Evolutionary conservation across 1,140 invertebrate genomes (phyloP).

Genomic region (Bombus superbus): DNA sequence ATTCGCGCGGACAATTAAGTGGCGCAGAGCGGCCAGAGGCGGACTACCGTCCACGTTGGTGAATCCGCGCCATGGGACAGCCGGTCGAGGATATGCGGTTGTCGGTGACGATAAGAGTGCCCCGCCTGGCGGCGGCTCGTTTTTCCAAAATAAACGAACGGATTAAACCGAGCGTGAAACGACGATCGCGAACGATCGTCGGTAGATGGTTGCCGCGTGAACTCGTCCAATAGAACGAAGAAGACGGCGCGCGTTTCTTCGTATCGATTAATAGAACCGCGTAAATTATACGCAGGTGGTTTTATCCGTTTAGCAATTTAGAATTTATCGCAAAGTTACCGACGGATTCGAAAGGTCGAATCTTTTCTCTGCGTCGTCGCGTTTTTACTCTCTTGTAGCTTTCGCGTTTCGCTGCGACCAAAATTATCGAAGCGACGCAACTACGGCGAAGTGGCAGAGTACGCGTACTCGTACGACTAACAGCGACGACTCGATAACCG

Average conservation of each 20-base stretch:
- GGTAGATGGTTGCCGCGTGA: neutral
- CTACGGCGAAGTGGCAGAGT: too few species aligned
- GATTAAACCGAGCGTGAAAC: slow-evolving; percentile 30
- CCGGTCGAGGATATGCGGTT: slow-evolving; percentile 55
- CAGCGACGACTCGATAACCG: too few species aligned
- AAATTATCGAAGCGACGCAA: too few species aligned
- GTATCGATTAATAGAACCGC: too few species aligned
- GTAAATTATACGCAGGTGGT: too few species aligned
- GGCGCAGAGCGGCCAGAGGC: neutral
- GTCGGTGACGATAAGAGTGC: slow-evolving; percentile 53
- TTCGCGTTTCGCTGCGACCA: too few species aligned
- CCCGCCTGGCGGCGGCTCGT: slow-evolving; percentile 45
- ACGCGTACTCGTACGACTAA: too few species aligned
- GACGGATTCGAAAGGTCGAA: too few species aligned
- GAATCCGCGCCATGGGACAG: slow-evolving; percentile 40
- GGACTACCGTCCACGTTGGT: slow-evolving; percentile 23
- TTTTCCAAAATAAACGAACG: slow-evolving; percentile 40
- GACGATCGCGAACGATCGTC: slow-evolving; percentile 17
- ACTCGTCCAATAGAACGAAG: neutral
- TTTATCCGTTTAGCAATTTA: too few species aligned
- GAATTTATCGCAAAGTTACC: too few species aligned
- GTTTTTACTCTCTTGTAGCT: too few species aligned
- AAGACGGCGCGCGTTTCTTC: neutral
- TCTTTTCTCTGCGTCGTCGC: too few species aligned
- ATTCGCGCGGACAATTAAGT: neutral